Evolutionary conservation across 2,113 vertebrate species (phyloP).

Genomic region (Gavialis gangeticus): DNA sequence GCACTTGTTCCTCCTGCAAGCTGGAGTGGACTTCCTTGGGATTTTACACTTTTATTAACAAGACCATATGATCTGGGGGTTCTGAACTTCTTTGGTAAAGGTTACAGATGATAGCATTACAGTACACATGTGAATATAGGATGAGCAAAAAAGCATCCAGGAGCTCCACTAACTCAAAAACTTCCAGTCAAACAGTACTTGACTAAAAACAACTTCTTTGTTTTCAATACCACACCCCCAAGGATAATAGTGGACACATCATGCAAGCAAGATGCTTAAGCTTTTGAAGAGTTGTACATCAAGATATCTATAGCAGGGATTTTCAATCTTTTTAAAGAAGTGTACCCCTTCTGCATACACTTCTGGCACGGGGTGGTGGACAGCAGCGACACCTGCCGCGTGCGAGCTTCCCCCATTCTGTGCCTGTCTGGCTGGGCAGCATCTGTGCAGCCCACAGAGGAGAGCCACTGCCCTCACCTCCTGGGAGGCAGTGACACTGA

Average conservation of each 20-base stretch:
- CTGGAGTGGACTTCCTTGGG: background rate
- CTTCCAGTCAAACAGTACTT: background rate
- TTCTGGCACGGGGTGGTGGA: too few relatives aligned
- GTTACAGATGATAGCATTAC: background rate
- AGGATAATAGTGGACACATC: background rate
- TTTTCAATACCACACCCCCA: background rate
- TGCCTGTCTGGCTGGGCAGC: too few relatives aligned
- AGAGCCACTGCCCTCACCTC: too few relatives aligned
- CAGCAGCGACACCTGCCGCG: too few relatives aligned
- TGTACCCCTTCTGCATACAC: too few relatives aligned
- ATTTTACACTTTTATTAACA: background rate
- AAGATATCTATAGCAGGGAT: background rate
- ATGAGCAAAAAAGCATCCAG: background rate
- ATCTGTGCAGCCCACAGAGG: too few relatives aligned
- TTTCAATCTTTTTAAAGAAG: background rate
- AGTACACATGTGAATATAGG: background rate
- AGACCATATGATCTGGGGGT: background rate
- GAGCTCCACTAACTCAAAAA: background rate
- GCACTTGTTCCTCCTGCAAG: background rate
- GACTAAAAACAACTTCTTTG: background rate
- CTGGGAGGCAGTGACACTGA: too few relatives aligned
- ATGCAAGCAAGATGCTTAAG: constrained; percentile 21
- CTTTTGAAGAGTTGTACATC: background rate
- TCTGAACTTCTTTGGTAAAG: background rate
- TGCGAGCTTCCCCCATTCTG: too few relatives aligned